Evolutionary conservation across 2,797 vertebrate species (phyloP).

Genomic region (Limnodromus scolopaceus): DNA sequence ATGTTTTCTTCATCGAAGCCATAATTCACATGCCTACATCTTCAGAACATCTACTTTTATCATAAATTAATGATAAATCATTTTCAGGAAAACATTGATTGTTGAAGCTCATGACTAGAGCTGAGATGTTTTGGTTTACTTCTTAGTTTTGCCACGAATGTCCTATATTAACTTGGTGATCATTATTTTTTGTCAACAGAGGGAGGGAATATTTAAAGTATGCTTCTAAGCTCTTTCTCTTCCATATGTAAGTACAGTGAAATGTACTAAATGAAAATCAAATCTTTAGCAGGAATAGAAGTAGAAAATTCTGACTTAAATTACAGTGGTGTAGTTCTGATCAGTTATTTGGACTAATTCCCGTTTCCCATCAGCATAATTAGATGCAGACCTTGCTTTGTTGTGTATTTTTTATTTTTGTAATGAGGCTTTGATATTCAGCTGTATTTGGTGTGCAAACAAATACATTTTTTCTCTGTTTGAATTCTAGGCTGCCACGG

Average conservation of each 20-base stretch:
- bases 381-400: neutral
- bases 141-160: neutral
- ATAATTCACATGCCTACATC: neutral
- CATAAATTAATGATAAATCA: neutral
- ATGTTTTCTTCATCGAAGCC: neutral
- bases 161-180: neutral
- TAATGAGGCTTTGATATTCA: neutral
- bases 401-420: neutral
- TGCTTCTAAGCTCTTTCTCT: neutral
- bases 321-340: neutral
- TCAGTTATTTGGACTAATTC: neutral
- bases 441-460: neutral
- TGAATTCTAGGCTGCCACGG: neutral
- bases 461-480: neutral
- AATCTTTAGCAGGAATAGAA: neutral
- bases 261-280: neutral
- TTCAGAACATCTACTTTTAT: neutral
- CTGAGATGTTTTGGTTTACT: neutral
- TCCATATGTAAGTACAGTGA: neutral
- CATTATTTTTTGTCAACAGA: neutral
- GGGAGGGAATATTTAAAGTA: neutral
- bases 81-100: neutral
- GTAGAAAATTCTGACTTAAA: neutral
- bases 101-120: neutral
- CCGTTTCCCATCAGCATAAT: neutral